A percentile compares a stretch with the other conserved stretches of the same genome.
phyloP scores from a whole-genome alignment of 2,113 vertebrate genomes.

The Gnathonemus echidnorhynchus region DNA sequence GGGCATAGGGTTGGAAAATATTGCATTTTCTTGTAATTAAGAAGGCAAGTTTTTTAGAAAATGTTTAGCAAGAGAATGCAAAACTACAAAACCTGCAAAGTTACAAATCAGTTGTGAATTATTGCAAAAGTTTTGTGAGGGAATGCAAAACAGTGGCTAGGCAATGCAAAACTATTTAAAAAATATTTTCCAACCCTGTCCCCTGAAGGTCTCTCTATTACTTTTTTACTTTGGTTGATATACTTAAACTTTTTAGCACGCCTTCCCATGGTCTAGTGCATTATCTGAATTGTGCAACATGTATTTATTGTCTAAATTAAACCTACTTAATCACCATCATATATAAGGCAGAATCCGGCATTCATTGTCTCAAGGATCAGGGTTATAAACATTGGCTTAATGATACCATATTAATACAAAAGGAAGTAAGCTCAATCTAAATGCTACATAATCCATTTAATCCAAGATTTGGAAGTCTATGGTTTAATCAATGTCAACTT shows the following conservation, averaged over 20 bases:
- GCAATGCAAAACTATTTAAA: background rate
- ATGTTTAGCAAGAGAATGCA: background rate
- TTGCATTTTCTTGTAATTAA: background rate
- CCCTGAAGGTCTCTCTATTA: background rate
- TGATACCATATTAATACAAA: background rate
- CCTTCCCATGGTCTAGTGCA: background rate
- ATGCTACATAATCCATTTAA: background rate
- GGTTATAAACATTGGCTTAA: background rate
- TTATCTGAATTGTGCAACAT: background rate
- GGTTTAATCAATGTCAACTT: background rate
- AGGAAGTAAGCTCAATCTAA: background rate
- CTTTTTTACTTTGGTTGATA: background rate
- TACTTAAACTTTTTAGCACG: background rate
- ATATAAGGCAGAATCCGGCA: background rate
- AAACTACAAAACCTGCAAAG: background rate
- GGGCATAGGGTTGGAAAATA: background rate
- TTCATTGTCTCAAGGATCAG: background rate
- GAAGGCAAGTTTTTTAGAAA: background rate
- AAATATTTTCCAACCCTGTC: background rate
- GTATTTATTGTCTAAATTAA: background rate
- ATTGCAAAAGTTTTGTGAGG: background rate
- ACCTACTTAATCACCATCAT: background rate
- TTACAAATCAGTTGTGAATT: background rate
- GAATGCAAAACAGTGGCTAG: background rate
- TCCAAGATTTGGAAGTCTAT: background rate